Evolutionary conservation across 2,113 vertebrate genomes (phyloP).

Genomic region (Haemorhous mexicanus): DNA sequence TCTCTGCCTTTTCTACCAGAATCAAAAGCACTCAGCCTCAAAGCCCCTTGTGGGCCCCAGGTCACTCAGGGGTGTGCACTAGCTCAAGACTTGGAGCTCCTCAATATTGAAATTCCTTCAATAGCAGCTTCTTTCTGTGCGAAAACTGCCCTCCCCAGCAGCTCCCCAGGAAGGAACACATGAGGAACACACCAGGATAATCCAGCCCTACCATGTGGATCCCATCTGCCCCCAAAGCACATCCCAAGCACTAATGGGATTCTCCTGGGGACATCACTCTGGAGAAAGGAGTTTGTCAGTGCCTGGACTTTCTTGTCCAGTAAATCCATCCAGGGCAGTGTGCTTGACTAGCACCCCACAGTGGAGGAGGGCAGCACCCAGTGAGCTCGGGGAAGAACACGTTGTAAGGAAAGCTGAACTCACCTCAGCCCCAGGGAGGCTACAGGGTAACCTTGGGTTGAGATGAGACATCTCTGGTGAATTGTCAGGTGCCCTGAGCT

Average conservation of each 20-base stretch:
- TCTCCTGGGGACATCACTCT: background rate
- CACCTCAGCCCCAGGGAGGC: background rate
- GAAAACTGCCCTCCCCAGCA: background rate
- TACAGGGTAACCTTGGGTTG: background rate
- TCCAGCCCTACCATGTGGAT: background rate
- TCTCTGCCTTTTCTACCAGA: background rate
- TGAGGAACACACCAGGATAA: rapidly evolving
- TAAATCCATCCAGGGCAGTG: background rate
- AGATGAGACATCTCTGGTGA: background rate
- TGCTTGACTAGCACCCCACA: background rate
- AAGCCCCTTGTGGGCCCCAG: rapidly evolving
- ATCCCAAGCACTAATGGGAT: background rate
- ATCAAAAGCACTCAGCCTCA: background rate
- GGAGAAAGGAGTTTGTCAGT: background rate
- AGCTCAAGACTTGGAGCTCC: background rate
- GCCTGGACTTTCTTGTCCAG: background rate
- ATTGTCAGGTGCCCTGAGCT: background rate
- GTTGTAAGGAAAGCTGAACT: background rate
- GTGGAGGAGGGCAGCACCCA: background rate
- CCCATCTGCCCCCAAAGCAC: background rate
- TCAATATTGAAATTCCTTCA: background rate
- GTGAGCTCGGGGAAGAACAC: background rate
- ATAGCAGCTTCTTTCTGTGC: background rate
- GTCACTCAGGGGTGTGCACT: background rate
- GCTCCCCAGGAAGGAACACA: background rate